Base-by-base conservation (phyloP, 2,113 vertebrate species). In the Perca fluviatilis region DNA sequence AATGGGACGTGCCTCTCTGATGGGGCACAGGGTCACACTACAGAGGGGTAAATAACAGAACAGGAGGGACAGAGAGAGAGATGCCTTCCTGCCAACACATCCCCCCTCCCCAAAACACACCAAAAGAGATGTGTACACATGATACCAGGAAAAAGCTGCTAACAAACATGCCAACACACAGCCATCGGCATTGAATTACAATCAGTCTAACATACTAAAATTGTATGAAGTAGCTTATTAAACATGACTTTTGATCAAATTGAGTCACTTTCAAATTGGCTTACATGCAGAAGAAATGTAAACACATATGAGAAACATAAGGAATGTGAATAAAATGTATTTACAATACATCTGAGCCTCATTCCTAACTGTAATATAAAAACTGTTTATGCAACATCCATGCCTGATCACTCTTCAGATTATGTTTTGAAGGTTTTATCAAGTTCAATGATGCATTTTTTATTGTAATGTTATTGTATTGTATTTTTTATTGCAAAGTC, bases 11-110 rank as follows among this genome's bases (percentile, higher is more conserved):
- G 88, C 86, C 88, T 88, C 86, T 90, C 89, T 82, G 74, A 77
- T 72, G 88, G 93, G 94, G 90, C 94, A 94, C 86, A 93, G 91
- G 95, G 95, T 95, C 95, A 96, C 89, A 82, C 87, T 74, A 88
- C 91, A 89, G 86, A 87, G 91, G 89, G 86, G 85, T 91, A 93
- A 94, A 94, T 92, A 94, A 93, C 94, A 91, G 90, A 92, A 91
- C 83, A 93, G 90, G 84, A 89, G 86, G 88, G 86, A 80, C 30
- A 47, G 77, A 87, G 66, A 63, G 67, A 78, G 79, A 80, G 56
- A 87, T 90, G 81, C 79, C 74, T 89, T 91, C 75, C 81, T 85
- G 83, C 87, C 78, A 88, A 74, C 68, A 2, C 72, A 36, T n/a
- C 51, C 73, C 49, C 77, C 76, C 25, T 61, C 78, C 11, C 83